A percentile compares a stretch with the other conserved stretches of the same genome.
These are phyloP conservation scores for Dicyrtomina minuta DNA, from an alignment of 2,888 invertebrate species.

Conservation along the genomic window DNA sequence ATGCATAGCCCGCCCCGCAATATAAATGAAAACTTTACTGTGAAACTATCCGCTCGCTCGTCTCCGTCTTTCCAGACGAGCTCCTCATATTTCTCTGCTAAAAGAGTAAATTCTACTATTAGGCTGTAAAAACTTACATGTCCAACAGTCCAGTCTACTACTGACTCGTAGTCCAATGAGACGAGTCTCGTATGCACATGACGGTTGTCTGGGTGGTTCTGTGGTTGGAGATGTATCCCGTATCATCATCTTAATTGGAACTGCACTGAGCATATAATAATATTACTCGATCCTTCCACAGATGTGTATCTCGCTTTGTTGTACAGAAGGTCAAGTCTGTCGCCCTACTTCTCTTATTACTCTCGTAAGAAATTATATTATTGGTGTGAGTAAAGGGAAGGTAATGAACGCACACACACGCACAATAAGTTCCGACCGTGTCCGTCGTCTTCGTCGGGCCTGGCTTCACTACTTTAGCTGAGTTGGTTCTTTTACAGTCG, in stretches of 20 bases:
- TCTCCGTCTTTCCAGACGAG: background rate
- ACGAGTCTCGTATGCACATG: background rate
- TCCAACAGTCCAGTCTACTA: background rate
- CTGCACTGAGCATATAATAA: too few relatives aligned
- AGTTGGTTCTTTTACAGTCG: too few relatives aligned
- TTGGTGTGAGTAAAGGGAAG: background rate
- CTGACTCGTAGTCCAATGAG: background rate
- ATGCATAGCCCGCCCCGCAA: background rate
- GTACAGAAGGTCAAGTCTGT: background rate
- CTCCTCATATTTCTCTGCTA: background rate
- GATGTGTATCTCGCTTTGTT: background rate
- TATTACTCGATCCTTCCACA: background rate
- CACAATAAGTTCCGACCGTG: background rate
- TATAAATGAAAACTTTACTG: background rate
- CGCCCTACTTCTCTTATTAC: background rate
- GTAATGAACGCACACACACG: constrained; percentile 3
- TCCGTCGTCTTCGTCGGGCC: too few relatives aligned
- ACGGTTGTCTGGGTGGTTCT: background rate
- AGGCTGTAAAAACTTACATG: too few relatives aligned
- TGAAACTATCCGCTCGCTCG: background rate
- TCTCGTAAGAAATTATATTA: background rate
- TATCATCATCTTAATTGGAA: too few relatives aligned
- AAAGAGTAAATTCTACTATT: background rate
- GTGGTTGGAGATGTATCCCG: too few relatives aligned
- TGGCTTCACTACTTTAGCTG: too few relatives aligned